Evolutionary conservation across 2,888 invertebrate species (phyloP).

Genomic region (Rotaria macrura): DNA sequence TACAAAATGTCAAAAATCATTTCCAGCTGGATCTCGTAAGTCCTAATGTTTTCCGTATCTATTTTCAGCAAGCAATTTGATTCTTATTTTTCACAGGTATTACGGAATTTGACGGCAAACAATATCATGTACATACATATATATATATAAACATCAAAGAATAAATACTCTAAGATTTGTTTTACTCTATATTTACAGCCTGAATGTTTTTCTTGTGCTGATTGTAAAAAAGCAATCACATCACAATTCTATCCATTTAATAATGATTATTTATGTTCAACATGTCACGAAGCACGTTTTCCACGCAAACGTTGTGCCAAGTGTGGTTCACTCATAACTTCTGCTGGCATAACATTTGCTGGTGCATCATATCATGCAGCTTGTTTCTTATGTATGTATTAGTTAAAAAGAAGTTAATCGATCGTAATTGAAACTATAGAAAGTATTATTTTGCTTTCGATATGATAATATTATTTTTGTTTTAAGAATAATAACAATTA

Average conservation of each 20-base stretch:
- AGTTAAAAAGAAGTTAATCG: neutral
- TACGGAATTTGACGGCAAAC: constrained; percentile 6
- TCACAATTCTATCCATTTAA: constrained; percentile 20
- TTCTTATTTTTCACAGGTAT: neutral
- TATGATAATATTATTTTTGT: neutral
- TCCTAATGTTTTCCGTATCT: too few relatives aligned
- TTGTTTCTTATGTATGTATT: constrained; percentile 5
- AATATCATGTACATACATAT: constrained; percentile 5
- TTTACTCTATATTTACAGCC: neutral
- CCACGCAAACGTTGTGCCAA: constrained; percentile 1
- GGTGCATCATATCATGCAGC: constrained; percentile 7
- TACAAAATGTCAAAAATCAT: neutral
- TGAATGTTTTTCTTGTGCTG: neutral
- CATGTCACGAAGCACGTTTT: neutral
- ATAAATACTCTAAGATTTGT: too few relatives aligned
- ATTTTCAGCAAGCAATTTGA: neutral
- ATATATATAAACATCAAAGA: neutral
- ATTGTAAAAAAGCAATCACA: constrained; percentile 14
- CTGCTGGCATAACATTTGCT: constrained; percentile 12
- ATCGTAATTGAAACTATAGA: neutral
- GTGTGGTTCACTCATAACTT: constrained; percentile 5
- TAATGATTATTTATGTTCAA: neutral
- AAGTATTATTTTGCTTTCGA: neutral
- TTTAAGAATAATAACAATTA: neutral
- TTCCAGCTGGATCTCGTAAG: constrained; percentile 15